Evolutionary conservation across 2,797 vertebrate species (phyloP).

Genomic region (Hybognathus amarus): DNA sequence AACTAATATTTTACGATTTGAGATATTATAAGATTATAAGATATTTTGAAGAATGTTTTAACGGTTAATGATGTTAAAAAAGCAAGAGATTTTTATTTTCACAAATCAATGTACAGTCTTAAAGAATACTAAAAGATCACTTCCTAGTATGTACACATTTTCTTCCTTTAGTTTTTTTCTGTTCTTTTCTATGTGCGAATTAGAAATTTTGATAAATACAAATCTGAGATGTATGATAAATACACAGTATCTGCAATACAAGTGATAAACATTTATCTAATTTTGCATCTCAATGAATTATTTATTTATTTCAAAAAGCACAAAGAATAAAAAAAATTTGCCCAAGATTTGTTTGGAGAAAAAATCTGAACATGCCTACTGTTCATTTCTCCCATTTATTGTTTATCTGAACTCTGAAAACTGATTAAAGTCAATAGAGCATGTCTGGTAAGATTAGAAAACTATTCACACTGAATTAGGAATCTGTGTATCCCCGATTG

Average conservation of each 20-base stretch:
- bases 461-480: not conserved
- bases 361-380: not conserved
- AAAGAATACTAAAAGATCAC: not conserved
- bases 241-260: not conserved
- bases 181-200: too few relatives aligned
- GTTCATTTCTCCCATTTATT: not conserved
- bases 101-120: not conserved
- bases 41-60: conserved; percentile 2
- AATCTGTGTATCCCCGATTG: conserved; percentile 9
- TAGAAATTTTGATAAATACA: not conserved
- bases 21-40: too few relatives aligned
- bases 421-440: conserved; percentile 27
- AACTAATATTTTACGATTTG: not conserved
- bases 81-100: not conserved
- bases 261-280: not conserved
- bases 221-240: not conserved
- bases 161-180: not conserved
- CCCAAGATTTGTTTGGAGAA: not conserved
- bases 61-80: not conserved
- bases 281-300: not conserved
- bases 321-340: not conserved
- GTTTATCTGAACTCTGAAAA: conserved; percentile 11
- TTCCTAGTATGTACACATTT: not conserved
- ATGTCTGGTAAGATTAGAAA: conserved; percentile 26
- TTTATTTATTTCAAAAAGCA: not conserved